Conservation (phyloP, 53 echinoderm and acorn worm species). For the Zoroaster sp. region DNA sequence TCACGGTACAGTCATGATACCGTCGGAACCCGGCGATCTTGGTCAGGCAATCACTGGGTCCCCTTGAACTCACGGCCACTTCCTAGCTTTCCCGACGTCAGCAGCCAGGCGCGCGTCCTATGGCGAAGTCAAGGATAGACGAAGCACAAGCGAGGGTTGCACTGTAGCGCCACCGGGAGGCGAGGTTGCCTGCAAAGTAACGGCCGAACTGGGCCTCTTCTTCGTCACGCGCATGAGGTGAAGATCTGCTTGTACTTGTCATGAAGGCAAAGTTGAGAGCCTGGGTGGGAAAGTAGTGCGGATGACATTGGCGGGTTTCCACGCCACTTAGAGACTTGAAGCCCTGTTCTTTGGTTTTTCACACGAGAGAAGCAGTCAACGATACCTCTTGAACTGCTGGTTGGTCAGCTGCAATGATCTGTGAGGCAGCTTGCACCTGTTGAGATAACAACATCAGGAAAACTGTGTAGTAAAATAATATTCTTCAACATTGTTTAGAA, state of each 20-base stretch:
- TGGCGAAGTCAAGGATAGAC: slow-evolving; percentile 92
- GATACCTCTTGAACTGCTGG: slow-evolving; percentile 92
- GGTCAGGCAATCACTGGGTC: slow-evolving; percentile 76
- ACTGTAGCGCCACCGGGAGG: slow-evolving; percentile 93
- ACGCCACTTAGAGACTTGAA: slow-evolving; percentile 76
- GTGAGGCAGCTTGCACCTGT: slow-evolving; percentile 84
- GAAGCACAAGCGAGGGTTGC: slow-evolving; percentile 83
- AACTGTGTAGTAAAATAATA: too few species aligned
- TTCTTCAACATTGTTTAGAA: too few species aligned
- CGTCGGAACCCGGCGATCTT: slow-evolving; percentile 77
- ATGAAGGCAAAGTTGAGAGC: slow-evolving; percentile 97
- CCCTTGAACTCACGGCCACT: slow-evolving; percentile 74
- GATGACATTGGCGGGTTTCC: slow-evolving; percentile 89
- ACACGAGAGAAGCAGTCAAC: slow-evolving; percentile 86
- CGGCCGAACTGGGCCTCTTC: slow-evolving; percentile 78
- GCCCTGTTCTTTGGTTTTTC: slow-evolving; percentile 84
- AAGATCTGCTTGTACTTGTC: slow-evolving; percentile 91
- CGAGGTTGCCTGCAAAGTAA: slow-evolving; percentile 87
- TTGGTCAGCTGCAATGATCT: slow-evolving; percentile 74
- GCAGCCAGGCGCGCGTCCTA: slow-evolving; percentile 86
- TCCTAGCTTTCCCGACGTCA: slow-evolving; percentile 70
- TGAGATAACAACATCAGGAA: neutral
- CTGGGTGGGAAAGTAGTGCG: slow-evolving; percentile 93
- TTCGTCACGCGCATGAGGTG: slow-evolving; percentile 82
- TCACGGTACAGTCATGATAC: slow-evolving; percentile 69